phyloP scores from a whole-genome alignment of 2,113 vertebrate species.

The Ammodramus savannarum region DNA sequence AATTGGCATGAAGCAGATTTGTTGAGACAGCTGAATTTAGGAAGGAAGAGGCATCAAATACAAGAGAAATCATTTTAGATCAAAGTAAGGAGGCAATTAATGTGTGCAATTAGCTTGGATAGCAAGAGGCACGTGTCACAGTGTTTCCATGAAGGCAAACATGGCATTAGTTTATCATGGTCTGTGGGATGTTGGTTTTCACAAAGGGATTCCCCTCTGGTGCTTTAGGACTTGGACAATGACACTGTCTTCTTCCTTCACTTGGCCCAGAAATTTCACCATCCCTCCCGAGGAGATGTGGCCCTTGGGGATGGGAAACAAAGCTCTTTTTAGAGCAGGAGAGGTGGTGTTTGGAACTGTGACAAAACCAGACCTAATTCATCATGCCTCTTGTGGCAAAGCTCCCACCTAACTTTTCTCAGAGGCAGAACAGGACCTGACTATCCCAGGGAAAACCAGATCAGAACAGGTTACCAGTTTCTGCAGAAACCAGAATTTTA shows the following conservation, averaged over 20 bases:
- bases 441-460: not conserved
- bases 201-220: constrained; percentile 89
- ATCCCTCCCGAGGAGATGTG: constrained; percentile 78
- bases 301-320: constrained; percentile 68
- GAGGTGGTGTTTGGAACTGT: not conserved
- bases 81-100: not conserved
- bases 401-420: not conserved
- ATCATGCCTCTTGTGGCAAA: not conserved
- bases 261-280: constrained; percentile 68
- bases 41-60: not conserved
- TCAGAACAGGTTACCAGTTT: not conserved
- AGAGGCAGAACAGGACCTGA: not conserved
- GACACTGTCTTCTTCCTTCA: constrained; percentile 73
- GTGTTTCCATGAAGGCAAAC: not conserved
- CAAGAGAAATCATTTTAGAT: not conserved
- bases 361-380: not conserved
- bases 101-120: not conserved
- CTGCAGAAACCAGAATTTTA: not conserved
- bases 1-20: not conserved
- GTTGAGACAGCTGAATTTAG: not conserved
- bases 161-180: constrained; percentile 76
- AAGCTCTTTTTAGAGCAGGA: not conserved
- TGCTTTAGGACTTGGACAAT: constrained; percentile 86
- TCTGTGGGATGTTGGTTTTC: constrained; percentile 88
- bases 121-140: not conserved